Evolutionary conservation across 2,113 vertebrate genomes (phyloP), one percentile per base, ranked within the genome.

Genomic region (Vulpes ferrilata): DNA sequence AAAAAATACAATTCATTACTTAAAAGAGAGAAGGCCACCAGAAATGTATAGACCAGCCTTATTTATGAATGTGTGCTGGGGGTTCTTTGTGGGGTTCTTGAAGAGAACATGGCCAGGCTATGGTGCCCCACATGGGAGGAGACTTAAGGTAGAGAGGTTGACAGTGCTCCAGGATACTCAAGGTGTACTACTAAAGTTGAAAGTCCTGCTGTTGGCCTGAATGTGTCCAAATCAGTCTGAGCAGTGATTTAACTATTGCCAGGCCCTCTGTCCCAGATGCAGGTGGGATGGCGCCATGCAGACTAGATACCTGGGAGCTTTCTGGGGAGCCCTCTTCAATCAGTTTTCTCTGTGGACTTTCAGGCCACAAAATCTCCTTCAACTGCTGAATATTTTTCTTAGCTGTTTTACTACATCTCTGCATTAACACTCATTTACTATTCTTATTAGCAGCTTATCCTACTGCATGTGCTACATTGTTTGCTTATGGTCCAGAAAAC

Each of bases 281-380:
- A 38, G n/a, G n/a, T 9, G 3, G 1, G 27, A 30, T 12, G 2
- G 32, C 12, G 3, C 82, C 3, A 0, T 8, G 19, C 23, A 51
- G 55, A 38, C 43, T 53, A 15, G 23, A 2, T 7, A 19, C 38
- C 53, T 3, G 25, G 60, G 43, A 25, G 43, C 25, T 23, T 23
- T 48, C 32, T 2, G 12, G 16, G 13, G 76, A 79, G 4, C 30
- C 80, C 35, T 43, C 38, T n/a, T 20, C 3, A 7, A 48, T 22
- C 35, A 53, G 35, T 48, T 73, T 48, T 73, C 74, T 43, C 0
- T 4, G 3, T 5, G 19, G 57, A 57, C 30, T 20, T 43, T 74
- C 71, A 16, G 64, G 64, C 23, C 82, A 51, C 11, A 5, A 32
- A 74, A 81, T 51, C 17, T 32, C 32, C 57, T 48, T 67, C 32